Evolutionary conservation across 2,888 invertebrate genomes (phyloP).

Genomic region (Campopleginae sp.): DNA sequence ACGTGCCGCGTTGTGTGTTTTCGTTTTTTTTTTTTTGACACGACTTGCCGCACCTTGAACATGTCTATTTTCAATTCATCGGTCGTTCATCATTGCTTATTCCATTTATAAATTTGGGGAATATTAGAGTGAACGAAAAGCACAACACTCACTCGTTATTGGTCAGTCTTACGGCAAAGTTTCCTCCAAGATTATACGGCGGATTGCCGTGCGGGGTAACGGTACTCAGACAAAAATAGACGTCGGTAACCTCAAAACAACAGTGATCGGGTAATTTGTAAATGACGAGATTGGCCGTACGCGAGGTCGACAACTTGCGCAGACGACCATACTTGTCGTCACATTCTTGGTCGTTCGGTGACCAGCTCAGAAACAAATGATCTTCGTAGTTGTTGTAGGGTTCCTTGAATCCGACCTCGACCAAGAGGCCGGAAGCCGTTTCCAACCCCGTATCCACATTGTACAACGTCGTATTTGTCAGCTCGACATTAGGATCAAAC

Average conservation of each 20-base stretch:
- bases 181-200: conserved; percentile 77
- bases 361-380: conserved; percentile 75
- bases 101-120: background rate
- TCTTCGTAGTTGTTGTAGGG: conserved; percentile 61
- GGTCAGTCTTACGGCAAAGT: conserved; percentile 71
- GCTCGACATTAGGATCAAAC: conserved; percentile 47
- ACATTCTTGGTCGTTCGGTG: conserved; percentile 70
- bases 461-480: conserved; percentile 17
- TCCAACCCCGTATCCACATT: conserved; percentile 11
- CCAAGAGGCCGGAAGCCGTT: conserved; percentile 59
- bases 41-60: background rate
- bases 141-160: conserved; percentile 74
- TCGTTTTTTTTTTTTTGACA: conserved; percentile 9
- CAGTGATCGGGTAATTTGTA: conserved; percentile 72
- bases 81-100: background rate
- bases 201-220: conserved; percentile 66
- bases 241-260: conserved; percentile 74
- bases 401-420: conserved; percentile 74
- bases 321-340: conserved; percentile 67
- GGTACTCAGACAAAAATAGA: conserved; percentile 79
- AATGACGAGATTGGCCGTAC: conserved; percentile 69
- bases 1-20: background rate
- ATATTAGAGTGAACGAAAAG: background rate
- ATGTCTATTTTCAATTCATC: background rate
- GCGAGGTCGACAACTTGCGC: conserved; percentile 67